Percentiles rank a stretch among this genome's conserved stretches.
Evolutionary conservation across 2,113 vertebrate genomes (phyloP).

Genomic region (Manacus vitellinus): DNA sequence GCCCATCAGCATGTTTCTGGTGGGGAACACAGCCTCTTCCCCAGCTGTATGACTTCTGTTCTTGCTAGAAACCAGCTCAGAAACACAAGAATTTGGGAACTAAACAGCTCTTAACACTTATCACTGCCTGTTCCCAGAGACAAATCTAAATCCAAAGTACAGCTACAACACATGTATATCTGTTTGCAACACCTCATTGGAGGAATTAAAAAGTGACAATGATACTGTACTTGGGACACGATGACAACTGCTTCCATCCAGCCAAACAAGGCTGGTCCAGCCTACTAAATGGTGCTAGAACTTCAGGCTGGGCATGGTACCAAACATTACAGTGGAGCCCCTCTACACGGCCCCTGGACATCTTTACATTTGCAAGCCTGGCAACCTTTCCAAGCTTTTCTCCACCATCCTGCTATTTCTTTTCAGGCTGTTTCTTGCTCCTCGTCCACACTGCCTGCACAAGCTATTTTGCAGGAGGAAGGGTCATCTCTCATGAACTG

Average conservation of each 20-base stretch:
- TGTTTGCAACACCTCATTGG: slow-evolving; percentile 35
- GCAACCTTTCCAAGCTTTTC: slow-evolving; percentile 12
- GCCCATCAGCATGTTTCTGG: neutral
- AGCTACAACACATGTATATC: slow-evolving; percentile 4
- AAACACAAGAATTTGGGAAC: neutral
- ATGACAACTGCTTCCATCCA: slow-evolving; percentile 22
- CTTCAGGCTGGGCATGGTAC: slow-evolving; percentile 37
- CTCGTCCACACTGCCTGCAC: neutral
- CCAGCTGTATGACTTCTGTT: neutral
- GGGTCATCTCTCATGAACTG: neutral
- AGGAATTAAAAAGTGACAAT: slow-evolving; percentile 17
- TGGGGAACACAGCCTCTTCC: neutral
- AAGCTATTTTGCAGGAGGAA: neutral
- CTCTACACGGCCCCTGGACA: neutral
- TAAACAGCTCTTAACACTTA: slow-evolving; percentile 8
- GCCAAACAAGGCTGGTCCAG: slow-evolving; percentile 31
- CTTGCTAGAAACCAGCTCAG: neutral
- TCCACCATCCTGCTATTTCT: neutral
- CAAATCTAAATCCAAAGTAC: neutral
- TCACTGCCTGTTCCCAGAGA: neutral
- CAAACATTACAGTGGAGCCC: slow-evolving; percentile 12
- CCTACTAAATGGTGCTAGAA: slow-evolving; percentile 8
- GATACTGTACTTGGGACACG: neutral
- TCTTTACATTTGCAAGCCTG: neutral
- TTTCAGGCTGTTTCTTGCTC: slow-evolving; percentile 9